Percentiles rank a stretch among this genome's conserved stretches.
These are phyloP conservation scores for Aleiodes sp. DNA, from an alignment of 1,140 invertebrate species.

Conservation along the genomic window DNA sequence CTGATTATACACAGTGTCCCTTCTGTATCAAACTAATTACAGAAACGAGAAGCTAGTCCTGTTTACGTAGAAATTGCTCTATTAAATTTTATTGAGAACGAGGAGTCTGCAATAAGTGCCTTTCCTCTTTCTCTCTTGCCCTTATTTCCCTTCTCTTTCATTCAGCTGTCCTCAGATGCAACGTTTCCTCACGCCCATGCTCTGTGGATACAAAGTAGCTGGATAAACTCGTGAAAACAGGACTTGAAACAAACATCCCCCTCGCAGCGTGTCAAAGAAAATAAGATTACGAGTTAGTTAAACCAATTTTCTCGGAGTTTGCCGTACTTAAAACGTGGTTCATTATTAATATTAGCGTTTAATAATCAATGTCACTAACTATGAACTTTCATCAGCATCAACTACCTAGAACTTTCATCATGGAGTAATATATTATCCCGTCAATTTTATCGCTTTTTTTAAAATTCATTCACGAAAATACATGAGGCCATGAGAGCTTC, in stretches of 20 bases:
- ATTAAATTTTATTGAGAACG: slow-evolving; percentile 12
- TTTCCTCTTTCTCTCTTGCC: not conserved
- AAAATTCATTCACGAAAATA: not conserved
- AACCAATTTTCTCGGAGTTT: not conserved
- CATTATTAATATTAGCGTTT: not conserved
- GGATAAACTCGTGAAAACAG: not conserved
- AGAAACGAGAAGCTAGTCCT: not conserved
- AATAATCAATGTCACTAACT: not conserved
- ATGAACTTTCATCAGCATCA: too few relatives aligned
- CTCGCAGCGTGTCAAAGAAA: not conserved
- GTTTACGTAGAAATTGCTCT: slow-evolving; percentile 3
- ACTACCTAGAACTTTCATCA: too few relatives aligned
- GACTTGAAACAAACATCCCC: not conserved
- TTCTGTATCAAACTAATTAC: slow-evolving; percentile 13
- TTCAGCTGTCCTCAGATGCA: not conserved
- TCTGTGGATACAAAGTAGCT: not conserved
- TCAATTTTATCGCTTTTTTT: not conserved
- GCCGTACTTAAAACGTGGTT: not conserved
- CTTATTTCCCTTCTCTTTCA: not conserved
- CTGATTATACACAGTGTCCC: not conserved
- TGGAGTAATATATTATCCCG: not conserved
- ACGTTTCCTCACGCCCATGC: not conserved
- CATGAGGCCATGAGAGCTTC: not conserved
- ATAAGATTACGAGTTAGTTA: not conserved
- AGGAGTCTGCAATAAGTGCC: not conserved